Conservation (phyloP, 92 coral and sea anemone species). For the Zoanthus sociatus region DNA sequence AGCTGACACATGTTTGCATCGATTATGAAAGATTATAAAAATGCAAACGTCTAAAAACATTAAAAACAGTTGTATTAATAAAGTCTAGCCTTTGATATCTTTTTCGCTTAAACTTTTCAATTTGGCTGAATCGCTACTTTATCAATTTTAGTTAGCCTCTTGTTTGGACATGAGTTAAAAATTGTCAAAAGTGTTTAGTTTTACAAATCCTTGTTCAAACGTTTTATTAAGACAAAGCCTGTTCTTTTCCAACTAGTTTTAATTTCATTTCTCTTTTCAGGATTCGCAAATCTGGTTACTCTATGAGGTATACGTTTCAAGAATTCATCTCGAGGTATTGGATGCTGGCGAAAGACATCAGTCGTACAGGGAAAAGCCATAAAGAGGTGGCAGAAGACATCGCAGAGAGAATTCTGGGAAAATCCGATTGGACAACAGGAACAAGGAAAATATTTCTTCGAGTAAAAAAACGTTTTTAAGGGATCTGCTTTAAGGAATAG, state of each 20-base stretch:
- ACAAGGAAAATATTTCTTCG: constrained; percentile 37
- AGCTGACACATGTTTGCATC: too few relatives aligned
- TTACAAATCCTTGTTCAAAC: too few relatives aligned
- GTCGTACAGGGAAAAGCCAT: not conserved
- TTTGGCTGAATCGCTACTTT: too few relatives aligned
- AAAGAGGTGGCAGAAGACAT: constrained; percentile 30
- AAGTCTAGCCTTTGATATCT: too few relatives aligned
- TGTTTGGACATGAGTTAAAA: not conserved
- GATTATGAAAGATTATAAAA: too few relatives aligned
- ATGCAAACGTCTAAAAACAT: too few relatives aligned
- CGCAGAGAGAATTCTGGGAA: constrained; percentile 39
- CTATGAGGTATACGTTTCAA: constrained; percentile 42
- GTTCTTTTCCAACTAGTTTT: too few relatives aligned
- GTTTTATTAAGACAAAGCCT: not conserved
- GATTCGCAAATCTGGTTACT: constrained; percentile 46
- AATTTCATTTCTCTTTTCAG: not conserved
- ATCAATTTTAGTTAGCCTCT: not conserved
- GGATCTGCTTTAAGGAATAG: too few relatives aligned
- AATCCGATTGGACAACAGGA: constrained; percentile 43
- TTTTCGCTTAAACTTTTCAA: too few relatives aligned
- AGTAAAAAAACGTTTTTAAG: not conserved
- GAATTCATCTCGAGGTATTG: constrained; percentile 37
- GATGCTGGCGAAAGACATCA: constrained; percentile 34
- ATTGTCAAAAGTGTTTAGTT: too few relatives aligned
- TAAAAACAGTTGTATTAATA: too few relatives aligned